Evolutionary conservation across 2,113 vertebrate genomes (phyloP).

Genomic region (Chloropsis cyanopogon): DNA sequence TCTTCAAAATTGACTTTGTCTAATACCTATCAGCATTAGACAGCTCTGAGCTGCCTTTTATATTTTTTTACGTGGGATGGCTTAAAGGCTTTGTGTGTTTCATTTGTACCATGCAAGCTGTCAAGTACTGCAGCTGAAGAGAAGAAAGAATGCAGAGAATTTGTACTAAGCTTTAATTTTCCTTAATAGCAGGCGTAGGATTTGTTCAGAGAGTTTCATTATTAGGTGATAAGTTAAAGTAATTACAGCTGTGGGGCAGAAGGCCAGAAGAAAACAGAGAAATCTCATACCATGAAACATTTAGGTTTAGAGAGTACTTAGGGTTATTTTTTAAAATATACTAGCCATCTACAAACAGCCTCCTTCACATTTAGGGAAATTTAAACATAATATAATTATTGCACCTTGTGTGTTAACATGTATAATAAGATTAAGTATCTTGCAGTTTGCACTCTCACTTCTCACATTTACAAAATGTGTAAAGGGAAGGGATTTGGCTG

Average conservation of each 20-base stretch:
- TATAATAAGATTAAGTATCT: background rate
- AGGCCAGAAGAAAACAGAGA: background rate
- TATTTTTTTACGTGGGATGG: background rate
- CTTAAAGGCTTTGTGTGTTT: constrained; percentile 42
- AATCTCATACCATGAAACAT: background rate
- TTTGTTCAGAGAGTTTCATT: constrained; percentile 43
- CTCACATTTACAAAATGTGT: background rate
- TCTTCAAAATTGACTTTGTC: background rate
- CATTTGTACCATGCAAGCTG: constrained; percentile 26
- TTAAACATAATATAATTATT: background rate
- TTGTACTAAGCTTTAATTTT: constrained; percentile 31
- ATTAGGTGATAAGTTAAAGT: background rate
- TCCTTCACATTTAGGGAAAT: background rate
- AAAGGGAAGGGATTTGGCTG: background rate
- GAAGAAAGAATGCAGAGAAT: constrained; percentile 52
- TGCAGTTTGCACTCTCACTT: background rate
- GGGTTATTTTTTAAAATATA: background rate
- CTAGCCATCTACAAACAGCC: background rate
- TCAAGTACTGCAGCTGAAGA: constrained; percentile 9
- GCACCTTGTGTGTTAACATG: background rate
- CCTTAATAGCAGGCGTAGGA: constrained; percentile 16
- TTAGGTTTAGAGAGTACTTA: background rate
- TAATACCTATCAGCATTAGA: background rate
- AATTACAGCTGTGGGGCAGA: background rate
- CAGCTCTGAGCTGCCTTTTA: background rate